phyloP scores from a whole-genome alignment of 92 coral and sea anemone genomes.

The Epizoanthus rinbou region DNA sequence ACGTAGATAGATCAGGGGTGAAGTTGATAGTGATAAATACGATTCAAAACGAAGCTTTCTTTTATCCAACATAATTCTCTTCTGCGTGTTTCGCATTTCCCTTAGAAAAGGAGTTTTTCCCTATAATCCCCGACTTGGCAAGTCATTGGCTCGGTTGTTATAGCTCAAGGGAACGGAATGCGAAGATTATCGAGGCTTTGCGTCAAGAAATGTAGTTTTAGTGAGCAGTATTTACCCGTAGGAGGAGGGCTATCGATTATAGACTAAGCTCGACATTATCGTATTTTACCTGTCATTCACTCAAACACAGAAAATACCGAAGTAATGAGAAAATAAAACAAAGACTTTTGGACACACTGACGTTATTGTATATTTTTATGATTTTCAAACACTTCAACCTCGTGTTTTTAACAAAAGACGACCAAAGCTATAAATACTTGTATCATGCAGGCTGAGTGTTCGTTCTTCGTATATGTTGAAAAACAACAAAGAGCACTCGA shows the following conservation, averaged over 20 bases:
- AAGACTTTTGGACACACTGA: not conserved
- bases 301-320: not conserved
- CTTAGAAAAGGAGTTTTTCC: not conserved
- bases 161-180: slow-evolving; percentile 17
- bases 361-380: slow-evolving; percentile 31
- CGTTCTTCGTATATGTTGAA: slow-evolving; percentile 1
- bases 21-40: not conserved
- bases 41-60: not conserved
- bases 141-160: slow-evolving; percentile 24
- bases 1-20: not conserved
- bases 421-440: slow-evolving; percentile 15
- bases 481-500: slow-evolving; percentile 18
- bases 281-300: slow-evolving; percentile 17
- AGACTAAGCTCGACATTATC: not conserved
- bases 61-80: not conserved
- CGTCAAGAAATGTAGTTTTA: slow-evolving; percentile 12
- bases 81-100: slow-evolving; percentile 1
- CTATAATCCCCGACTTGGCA: slow-evolving; percentile 19
- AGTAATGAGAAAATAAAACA: slow-evolving; percentile 29
- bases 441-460: slow-evolving; percentile 10
- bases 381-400: slow-evolving; percentile 31
- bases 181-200: slow-evolving; percentile 14
- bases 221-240: slow-evolving; percentile 1
- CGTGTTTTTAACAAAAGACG: slow-evolving; percentile 34
- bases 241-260: slow-evolving; percentile 13